Conservation (phyloP, 2,113 vertebrate species). For the Naja naja region DNA sequence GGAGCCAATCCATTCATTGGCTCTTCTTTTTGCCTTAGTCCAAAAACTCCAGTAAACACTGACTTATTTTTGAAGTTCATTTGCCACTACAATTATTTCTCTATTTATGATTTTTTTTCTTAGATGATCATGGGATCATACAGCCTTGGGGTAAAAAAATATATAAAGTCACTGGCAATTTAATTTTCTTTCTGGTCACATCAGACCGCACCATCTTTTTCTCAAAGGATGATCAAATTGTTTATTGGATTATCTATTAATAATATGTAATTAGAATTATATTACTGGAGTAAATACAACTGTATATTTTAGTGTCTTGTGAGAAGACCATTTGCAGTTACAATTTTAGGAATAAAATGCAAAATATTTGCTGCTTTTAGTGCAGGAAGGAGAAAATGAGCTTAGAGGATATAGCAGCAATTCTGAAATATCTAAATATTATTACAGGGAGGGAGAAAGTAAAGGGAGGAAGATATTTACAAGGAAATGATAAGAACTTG, state of each 20-base stretch:
- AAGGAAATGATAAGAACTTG: background rate
- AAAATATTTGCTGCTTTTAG: background rate
- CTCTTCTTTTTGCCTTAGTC: background rate
- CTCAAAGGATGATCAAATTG: background rate
- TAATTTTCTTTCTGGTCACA: background rate
- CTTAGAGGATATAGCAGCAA: background rate
- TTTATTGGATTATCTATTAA: background rate
- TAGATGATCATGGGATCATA: background rate
- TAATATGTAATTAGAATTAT: background rate
- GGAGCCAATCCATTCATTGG: background rate
- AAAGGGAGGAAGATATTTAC: background rate
- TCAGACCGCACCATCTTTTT: background rate
- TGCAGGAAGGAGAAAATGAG: background rate
- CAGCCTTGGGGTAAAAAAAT: background rate
- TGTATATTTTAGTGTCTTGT: background rate
- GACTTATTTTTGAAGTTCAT: background rate
- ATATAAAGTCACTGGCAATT: background rate
- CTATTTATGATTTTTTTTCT: background rate
- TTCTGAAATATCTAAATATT: background rate
- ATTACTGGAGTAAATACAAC: background rate
- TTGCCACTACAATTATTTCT: background rate
- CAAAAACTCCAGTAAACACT: background rate
- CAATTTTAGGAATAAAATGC: background rate
- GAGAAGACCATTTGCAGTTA: background rate
- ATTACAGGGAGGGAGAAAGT: background rate